Percentiles rank a stretch among this genome's conserved stretches.
These are phyloP conservation scores for Xestia rhomboidea DNA, from an alignment of 2,888 invertebrate genomes.

Conservation along the genomic window DNA sequence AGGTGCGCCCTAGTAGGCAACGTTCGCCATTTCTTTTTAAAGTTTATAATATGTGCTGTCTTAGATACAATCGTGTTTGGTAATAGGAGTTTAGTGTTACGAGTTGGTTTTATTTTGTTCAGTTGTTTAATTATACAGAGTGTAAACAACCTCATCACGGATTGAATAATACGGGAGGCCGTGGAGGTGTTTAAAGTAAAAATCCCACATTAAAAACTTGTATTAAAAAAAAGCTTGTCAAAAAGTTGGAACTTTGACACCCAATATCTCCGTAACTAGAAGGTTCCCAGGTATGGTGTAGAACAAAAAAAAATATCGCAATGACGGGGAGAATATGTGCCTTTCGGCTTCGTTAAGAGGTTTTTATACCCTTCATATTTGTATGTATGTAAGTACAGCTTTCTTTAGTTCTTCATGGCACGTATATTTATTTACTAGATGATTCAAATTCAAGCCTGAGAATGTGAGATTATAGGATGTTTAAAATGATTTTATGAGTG, in stretches of 20 bases:
- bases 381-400: neutral
- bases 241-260: too few relatives aligned
- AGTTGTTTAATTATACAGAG: neutral
- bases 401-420: neutral
- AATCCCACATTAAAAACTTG: too few relatives aligned
- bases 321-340: too few relatives aligned
- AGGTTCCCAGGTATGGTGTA: too few relatives aligned
- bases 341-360: too few relatives aligned
- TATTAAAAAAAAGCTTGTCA: too few relatives aligned
- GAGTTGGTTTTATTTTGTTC: neutral
- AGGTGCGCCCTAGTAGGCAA: constrained; percentile 42
- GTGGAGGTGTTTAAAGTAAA: too few relatives aligned
- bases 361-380: neutral
- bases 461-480: neutral
- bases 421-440: neutral
- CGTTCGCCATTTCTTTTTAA: constrained; percentile 41
- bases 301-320: too few relatives aligned
- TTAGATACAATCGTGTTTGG: constrained; percentile 18
- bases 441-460: neutral
- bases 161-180: too few relatives aligned
- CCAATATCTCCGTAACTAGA: too few relatives aligned
- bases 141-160: too few relatives aligned
- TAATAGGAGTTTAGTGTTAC: neutral
- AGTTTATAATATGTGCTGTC: constrained; percentile 9
- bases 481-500: neutral